phyloP scores from a whole-genome alignment of 2,888 invertebrate species.

The Leptogaster cylindrica region DNA sequence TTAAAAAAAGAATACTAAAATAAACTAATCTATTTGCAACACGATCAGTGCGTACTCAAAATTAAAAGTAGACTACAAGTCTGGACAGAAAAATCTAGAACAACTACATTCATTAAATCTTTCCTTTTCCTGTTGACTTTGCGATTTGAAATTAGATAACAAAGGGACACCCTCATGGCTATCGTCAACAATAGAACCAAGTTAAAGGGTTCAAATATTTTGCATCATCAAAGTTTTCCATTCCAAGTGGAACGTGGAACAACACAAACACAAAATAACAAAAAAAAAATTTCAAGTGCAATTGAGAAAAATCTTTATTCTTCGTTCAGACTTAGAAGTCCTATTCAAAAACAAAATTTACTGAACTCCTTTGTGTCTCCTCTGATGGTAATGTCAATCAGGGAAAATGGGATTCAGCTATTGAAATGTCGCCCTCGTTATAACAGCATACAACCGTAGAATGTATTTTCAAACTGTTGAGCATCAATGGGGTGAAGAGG shows the following conservation, averaged over 20 bases:
- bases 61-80: no score
- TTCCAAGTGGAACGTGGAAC: neutral
- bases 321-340: slow-evolving; percentile 1
- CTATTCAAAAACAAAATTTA: slow-evolving; percentile 11
- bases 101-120: neutral
- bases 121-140: neutral
- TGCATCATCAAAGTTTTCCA: neutral
- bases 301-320: slow-evolving; percentile 8
- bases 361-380: neutral
- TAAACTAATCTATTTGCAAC: no score
- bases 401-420: neutral
- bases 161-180: neutral
- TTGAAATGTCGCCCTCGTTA: slow-evolving; percentile 14
- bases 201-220: neutral
- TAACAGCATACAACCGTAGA: neutral
- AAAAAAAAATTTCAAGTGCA: slow-evolving; percentile 3
- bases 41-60: no score
- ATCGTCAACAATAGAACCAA: neutral
- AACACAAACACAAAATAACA: neutral
- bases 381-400: slow-evolving; percentile 12
- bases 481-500: slow-evolving; percentile 1
- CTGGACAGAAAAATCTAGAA: no score
- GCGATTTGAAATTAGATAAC: neutral
- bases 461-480: slow-evolving; percentile 8
- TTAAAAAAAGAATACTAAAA: no score